Base-by-base conservation (phyloP, 2,797 vertebrate genomes). In the Peromyscus nudipes region DNA sequence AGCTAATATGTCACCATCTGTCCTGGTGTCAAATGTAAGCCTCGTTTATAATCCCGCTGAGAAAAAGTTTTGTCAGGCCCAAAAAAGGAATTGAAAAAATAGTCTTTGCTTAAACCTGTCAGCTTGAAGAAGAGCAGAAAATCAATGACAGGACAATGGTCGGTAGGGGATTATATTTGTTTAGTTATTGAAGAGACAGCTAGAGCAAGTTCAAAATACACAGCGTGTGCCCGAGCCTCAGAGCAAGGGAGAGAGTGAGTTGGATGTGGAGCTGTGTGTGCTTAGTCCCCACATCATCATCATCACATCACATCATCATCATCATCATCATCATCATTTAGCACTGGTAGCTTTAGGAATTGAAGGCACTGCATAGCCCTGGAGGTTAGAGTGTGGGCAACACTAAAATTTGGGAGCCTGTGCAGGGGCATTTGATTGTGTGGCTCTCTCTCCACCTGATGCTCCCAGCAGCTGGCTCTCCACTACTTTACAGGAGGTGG, bases 111-210 rank as follows among this genome's bases (percentile, higher is more conserved):
- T 92, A 85, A 95, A 96, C 62, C 71, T 96, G 97, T 96, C 97
- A 96, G n/a, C 92, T 94, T 97, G 94, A 97, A 90, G 80, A 95
- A 97, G 97, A 96, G 83, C 96, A 97, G 97, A 95, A 96, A 95
- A 86, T 96, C 89, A 82, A 2, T 94, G 79, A 46, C 67, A 81
- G 85, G 55, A 87, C 76, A 77, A 80, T 93, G 83, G 76, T 98
- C 93, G 43, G 64, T 21, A 65, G 76, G 77, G 25, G 94, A 89
- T 96, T 96, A 60, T 60, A 52, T 55, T 52, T 92, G 82, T 92
- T 94, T 81, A 92, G 21, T 97, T 80, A 43, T 69, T 92, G 76
- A 81, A 96, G 97, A 95, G 91, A 96, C 79, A 71, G 92, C 89
- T 95, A 95, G 75, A 83, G 88, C 83, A 81, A 87, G 71, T 52